These are phyloP conservation scores for Atopsyche davidsoni DNA, from an alignment of 1,140 invertebrate genomes.

Conservation along the genomic window DNA sequence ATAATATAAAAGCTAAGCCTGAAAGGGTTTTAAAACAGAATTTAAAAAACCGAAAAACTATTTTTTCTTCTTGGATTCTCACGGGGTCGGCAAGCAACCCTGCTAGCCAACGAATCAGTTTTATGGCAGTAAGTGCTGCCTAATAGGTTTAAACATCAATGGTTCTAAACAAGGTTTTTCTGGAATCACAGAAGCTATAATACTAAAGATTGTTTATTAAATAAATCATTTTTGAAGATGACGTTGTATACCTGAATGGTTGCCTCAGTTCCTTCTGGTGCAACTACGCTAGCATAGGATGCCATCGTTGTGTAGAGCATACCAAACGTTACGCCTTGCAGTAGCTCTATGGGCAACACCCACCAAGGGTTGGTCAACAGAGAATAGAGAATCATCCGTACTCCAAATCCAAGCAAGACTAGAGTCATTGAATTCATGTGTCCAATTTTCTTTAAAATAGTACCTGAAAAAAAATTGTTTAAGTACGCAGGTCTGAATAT, in stretches of 20 bases:
- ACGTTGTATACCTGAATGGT: slow-evolving; percentile 73
- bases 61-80: too few species aligned
- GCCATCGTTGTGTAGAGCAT: slow-evolving; percentile 86
- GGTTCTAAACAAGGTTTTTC: too few species aligned
- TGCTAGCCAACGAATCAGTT: too few species aligned
- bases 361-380: slow-evolving; percentile 73
- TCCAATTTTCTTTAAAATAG: slow-evolving; percentile 74
- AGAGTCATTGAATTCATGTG: slow-evolving; percentile 77
- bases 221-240: not conserved
- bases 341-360: slow-evolving; percentile 75
- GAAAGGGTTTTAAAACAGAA: too few species aligned
- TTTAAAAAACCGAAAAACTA: too few species aligned
- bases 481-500: not conserved
- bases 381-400: slow-evolving; percentile 79
- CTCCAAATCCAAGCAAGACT: slow-evolving; percentile 67
- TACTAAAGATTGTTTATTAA: not conserved
- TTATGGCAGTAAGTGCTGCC: too few species aligned
- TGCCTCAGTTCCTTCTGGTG: slow-evolving; percentile 78
- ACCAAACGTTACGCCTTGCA: slow-evolving; percentile 84
- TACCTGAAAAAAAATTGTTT: slow-evolving; percentile 44
- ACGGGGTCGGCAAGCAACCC: too few species aligned
- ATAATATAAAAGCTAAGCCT: too few species aligned
- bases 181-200: not conserved
- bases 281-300: slow-evolving; percentile 78
- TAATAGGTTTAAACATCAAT: too few species aligned